Percentiles rank a stretch among this genome's conserved stretches.
phyloP scores from a whole-genome alignment of 2,797 vertebrate genomes.

The Vipera latastei region DNA sequence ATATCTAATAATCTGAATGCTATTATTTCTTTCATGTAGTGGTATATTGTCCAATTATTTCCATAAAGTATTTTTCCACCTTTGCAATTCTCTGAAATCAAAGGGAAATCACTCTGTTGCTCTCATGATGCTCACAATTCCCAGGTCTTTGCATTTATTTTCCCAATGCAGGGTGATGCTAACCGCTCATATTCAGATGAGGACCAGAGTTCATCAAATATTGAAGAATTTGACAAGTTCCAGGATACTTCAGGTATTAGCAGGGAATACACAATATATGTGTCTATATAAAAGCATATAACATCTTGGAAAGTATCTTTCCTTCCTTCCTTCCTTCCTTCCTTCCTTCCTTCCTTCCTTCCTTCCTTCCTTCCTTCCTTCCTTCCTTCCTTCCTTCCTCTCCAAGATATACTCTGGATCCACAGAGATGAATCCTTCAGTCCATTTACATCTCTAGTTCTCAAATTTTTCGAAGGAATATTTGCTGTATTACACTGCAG shows the following conservation, averaged over 20 bases:
- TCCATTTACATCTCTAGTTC: constrained; percentile 5
- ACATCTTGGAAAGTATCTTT: constrained; percentile 20
- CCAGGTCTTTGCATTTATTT: constrained; percentile 39
- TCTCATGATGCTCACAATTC: constrained; percentile 21
- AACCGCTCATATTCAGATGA: constrained; percentile 96
- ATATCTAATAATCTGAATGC: neutral
- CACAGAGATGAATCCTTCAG: neutral
- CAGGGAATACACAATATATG: neutral
- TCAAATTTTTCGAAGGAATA: constrained; percentile 13
- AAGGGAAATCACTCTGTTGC: neutral
- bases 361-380: constrained; percentile 9
- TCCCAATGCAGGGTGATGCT: constrained; percentile 85
- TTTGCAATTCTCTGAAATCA: constrained; percentile 19
- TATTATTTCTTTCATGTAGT: fast-evolving
- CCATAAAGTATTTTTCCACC: neutral
- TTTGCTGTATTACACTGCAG: neutral
- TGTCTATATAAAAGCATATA: constrained; percentile 39
- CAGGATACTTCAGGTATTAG: constrained; percentile 84
- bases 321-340: constrained; percentile 3
- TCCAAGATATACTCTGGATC: neutral
- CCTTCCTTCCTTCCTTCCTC: constrained; percentile 3
- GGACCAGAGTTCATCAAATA: constrained; percentile 90
- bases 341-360: constrained; percentile 8
- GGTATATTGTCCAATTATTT: neutral
- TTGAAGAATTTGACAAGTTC: constrained; percentile 88